phyloP scores from a whole-genome alignment of 2,888 invertebrate genomes.

The Orchesella flavescens region DNA sequence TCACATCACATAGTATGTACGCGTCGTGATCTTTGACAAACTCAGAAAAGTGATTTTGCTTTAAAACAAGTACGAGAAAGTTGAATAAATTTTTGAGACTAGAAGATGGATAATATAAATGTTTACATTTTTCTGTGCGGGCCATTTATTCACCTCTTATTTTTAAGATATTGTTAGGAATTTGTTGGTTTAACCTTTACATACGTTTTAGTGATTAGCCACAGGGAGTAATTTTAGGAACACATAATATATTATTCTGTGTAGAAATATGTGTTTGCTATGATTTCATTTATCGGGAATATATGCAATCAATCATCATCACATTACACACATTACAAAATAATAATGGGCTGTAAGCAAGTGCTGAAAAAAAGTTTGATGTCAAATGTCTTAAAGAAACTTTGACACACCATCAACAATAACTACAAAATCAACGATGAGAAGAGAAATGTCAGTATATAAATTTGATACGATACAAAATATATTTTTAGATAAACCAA shows the following conservation, averaged over 20 bases:
- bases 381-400: background rate
- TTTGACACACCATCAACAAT: background rate
- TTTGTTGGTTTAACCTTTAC: background rate
- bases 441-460: slow-evolving; percentile 10
- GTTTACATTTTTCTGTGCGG: slow-evolving; percentile 13
- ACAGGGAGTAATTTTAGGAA: background rate
- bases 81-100: slow-evolving; percentile 30
- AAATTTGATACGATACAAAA: slow-evolving; percentile 12
- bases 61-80: slow-evolving; percentile 34
- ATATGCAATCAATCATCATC: slow-evolving; percentile 24
- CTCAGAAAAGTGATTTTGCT: slow-evolving; percentile 54
- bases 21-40: background rate
- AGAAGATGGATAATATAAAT: slow-evolving; percentile 3
- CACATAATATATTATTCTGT: background rate
- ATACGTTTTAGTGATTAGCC: background rate
- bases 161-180: background rate
- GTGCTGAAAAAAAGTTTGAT: too few relatives aligned
- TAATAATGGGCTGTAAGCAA: too few relatives aligned
- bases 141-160: slow-evolving; percentile 1
- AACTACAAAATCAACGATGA: background rate
- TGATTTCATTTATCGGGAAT: background rate
- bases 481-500: slow-evolving; percentile 16
- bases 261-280: background rate
- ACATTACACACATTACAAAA: too few relatives aligned
- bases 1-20: background rate